Evolutionary conservation across 2,888 invertebrate genomes (phyloP).

Genomic region (Andrena chrysosceles): DNA sequence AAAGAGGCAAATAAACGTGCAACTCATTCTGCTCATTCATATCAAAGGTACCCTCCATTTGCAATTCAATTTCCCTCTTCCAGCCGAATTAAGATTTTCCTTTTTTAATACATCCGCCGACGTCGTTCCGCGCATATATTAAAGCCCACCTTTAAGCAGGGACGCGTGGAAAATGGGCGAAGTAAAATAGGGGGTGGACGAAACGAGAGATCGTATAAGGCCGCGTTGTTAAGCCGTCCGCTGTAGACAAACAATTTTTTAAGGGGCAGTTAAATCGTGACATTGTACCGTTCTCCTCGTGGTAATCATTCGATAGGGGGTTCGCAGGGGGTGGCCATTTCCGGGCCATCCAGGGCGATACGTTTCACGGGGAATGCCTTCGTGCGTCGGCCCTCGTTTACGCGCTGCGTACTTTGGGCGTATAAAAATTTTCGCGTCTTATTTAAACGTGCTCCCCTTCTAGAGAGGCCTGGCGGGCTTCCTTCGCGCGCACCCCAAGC

Average conservation of each 20-base stretch:
- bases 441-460: constrained; percentile 78
- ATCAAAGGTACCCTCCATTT: constrained; percentile 11
- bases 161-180: constrained; percentile 55
- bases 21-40: not conserved
- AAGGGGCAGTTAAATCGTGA: constrained; percentile 76
- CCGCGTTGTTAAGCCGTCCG: constrained; percentile 57
- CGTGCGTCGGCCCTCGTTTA: constrained; percentile 57
- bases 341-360: constrained; percentile 63
- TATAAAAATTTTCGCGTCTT: constrained; percentile 81
- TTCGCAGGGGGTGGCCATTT: constrained; percentile 50
- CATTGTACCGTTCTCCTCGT: constrained; percentile 64
- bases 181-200: constrained; percentile 53
- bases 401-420: constrained; percentile 70
- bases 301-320: constrained; percentile 62
- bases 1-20: not conserved
- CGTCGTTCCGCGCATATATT: constrained; percentile 46
- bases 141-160: constrained; percentile 62
- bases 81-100: not conserved
- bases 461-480: not conserved
- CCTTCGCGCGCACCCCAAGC: constrained; percentile 2
- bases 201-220: constrained; percentile 65
- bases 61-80: constrained; percentile 24
- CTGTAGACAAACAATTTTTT: constrained; percentile 81
- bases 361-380: constrained; percentile 67
- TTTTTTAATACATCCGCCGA: not conserved